Conservation (phyloP, 2,113 vertebrate genomes). For the Galbula dea region DNA sequence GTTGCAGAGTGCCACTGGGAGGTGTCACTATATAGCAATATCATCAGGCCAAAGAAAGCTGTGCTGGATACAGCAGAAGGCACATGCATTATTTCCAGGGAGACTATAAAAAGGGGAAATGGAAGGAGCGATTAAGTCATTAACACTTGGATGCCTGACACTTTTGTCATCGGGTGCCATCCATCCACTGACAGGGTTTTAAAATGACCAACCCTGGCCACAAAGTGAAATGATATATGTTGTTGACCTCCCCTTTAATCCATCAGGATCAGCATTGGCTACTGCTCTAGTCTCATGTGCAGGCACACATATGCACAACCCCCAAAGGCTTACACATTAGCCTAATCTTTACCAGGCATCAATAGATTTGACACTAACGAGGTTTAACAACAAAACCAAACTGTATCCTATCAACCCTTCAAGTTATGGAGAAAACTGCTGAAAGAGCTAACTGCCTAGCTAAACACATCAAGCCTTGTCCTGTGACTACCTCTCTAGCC, state of each 20-base stretch:
- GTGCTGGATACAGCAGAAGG: background rate
- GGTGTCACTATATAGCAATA: constrained; percentile 49
- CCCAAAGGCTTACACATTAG: background rate
- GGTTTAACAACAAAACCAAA: constrained; percentile 9
- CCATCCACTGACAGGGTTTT: background rate
- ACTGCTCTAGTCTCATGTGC: background rate
- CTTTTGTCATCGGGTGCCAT: background rate
- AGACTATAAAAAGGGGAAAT: background rate
- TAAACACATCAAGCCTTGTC: background rate
- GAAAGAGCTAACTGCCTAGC: constrained; percentile 1
- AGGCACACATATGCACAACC: background rate
- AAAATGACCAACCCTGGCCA: background rate
- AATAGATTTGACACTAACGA: background rate
- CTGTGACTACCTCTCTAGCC: background rate
- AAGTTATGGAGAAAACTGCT: background rate
- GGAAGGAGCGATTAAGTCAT: background rate
- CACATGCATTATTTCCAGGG: background rate
- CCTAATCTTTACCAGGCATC: background rate
- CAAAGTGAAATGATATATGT: background rate
- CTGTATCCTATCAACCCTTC: background rate
- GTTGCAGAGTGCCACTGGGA: constrained; percentile 45
- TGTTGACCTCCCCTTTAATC: background rate
- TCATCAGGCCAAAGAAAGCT: background rate
- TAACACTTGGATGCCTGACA: background rate
- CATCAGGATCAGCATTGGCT: background rate